Evolutionary conservation across 2,797 vertebrate species (phyloP).

Genomic region (Mergus octosetaceus): DNA sequence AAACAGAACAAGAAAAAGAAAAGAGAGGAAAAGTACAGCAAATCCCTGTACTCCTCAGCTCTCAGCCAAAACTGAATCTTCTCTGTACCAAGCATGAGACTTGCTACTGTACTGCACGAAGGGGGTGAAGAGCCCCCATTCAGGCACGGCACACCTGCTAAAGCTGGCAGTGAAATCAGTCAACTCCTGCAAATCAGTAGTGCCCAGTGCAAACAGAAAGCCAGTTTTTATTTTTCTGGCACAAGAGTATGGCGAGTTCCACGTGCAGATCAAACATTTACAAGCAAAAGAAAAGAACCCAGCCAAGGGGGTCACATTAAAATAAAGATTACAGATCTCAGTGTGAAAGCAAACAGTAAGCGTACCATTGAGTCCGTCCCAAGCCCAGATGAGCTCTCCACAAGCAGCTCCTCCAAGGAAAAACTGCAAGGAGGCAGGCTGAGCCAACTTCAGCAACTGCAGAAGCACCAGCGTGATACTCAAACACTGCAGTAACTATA

Average conservation of each 20-base stretch:
- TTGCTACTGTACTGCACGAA: neutral
- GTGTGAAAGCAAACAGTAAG: neutral
- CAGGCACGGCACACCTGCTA: slow-evolving; percentile 61
- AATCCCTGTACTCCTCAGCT: slow-evolving; percentile 10
- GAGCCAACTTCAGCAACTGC: slow-evolving; percentile 65
- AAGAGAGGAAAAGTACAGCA: slow-evolving; percentile 23
- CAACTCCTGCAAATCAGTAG: neutral
- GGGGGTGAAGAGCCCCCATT: slow-evolving; percentile 29
- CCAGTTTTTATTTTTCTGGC: slow-evolving; percentile 37
- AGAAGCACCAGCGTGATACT: neutral
- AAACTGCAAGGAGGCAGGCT: slow-evolving; percentile 27
- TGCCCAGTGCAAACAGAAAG: slow-evolving; percentile 32
- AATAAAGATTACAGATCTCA: neutral
- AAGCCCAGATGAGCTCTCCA: slow-evolving; percentile 14
- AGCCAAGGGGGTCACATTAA: slow-evolving; percentile 6
- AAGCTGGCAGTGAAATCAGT: slow-evolving; percentile 46
- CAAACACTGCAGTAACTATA: slow-evolving; percentile 30
- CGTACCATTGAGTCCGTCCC: neutral
- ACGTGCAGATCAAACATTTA: slow-evolving; percentile 33
- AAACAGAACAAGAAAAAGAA: neutral
- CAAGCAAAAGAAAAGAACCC: neutral
- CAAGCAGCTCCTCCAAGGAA: neutral
- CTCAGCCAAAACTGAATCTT: neutral
- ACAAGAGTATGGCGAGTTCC: neutral
- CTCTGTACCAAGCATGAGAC: neutral